Conservation (phyloP, 1,140 invertebrate genomes). For the Panagrolaimus sp. region DNA sequence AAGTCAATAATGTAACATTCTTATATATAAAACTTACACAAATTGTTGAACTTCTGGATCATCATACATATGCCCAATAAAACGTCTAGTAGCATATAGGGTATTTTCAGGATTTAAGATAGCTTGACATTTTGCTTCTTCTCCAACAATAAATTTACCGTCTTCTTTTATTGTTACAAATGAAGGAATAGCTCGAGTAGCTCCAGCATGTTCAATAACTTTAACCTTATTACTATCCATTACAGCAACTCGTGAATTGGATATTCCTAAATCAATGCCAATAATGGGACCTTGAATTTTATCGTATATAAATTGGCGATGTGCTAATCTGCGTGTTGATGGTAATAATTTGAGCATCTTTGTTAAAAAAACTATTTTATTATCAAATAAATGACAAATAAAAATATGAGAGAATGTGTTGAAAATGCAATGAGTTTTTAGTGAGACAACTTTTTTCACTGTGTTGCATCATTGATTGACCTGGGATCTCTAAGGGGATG, state of each 20-base stretch:
- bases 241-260: conserved; percentile 90
- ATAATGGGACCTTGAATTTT: conserved; percentile 81
- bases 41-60: conserved; percentile 95
- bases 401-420: too few relatives aligned
- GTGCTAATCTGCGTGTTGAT: too few relatives aligned
- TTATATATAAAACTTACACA: conserved; percentile 65
- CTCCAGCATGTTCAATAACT: conserved; percentile 91
- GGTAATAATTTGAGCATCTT: too few relatives aligned
- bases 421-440: too few relatives aligned
- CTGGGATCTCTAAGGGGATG: too few relatives aligned
- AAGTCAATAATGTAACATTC: not conserved
- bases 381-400: too few relatives aligned
- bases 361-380: too few relatives aligned
- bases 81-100: conserved; percentile 93
- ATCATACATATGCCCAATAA: conserved; percentile 90
- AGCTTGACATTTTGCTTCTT: conserved; percentile 95
- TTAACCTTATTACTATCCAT: conserved; percentile 89
- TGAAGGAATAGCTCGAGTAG: conserved; percentile 86
- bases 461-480: too few relatives aligned
- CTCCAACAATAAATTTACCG: conserved; percentile 86
- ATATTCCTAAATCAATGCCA: conserved; percentile 93
- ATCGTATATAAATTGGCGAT: too few relatives aligned
- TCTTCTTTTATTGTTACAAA: conserved; percentile 85
- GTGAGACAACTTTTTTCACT: too few relatives aligned
- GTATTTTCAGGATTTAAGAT: conserved; percentile 98